These are phyloP conservation scores for Plutella xylostella DNA, from an alignment of 2,888 invertebrate species.

Conservation along the genomic window DNA sequence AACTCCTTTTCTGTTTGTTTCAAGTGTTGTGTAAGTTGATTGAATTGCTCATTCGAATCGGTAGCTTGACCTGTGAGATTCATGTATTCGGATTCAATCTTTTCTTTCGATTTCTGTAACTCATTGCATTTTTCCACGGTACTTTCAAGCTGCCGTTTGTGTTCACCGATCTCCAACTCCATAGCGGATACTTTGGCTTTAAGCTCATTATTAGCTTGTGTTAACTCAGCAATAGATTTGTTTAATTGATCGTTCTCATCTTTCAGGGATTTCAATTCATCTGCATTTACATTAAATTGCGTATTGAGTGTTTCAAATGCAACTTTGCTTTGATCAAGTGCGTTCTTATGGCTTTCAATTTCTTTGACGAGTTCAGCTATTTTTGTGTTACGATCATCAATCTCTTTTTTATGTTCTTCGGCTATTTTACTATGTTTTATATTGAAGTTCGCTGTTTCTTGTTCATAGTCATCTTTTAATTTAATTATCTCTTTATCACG, in stretches of 20 bases:
- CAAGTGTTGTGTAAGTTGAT: slow-evolving; percentile 65
- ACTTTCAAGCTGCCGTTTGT: slow-evolving; percentile 66
- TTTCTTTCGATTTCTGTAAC: slow-evolving; percentile 66
- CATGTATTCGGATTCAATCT: slow-evolving; percentile 70
- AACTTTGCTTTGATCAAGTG: slow-evolving; percentile 53
- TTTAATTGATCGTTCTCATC: slow-evolving; percentile 55
- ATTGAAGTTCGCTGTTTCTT: slow-evolving; percentile 57
- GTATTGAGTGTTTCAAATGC: slow-evolving; percentile 58
- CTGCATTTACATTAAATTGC: slow-evolving; percentile 52
- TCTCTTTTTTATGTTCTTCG: slow-evolving; percentile 62
- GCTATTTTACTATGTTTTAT: slow-evolving; percentile 62
- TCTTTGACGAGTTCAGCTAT: slow-evolving; percentile 61
- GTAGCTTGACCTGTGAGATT: slow-evolving; percentile 69
- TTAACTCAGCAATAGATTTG: slow-evolving; percentile 48
- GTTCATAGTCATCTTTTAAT: slow-evolving; percentile 58
- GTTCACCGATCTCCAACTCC: slow-evolving; percentile 68
- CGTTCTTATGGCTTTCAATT: slow-evolving; percentile 54
- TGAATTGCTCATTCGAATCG: slow-evolving; percentile 71
- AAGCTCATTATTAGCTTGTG: slow-evolving; percentile 41
- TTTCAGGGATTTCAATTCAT: slow-evolving; percentile 50
- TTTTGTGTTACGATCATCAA: slow-evolving; percentile 58
- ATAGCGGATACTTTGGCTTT: slow-evolving; percentile 52
- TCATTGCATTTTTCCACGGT: slow-evolving; percentile 69
- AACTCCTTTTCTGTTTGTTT: slow-evolving; percentile 70
- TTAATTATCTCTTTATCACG: slow-evolving; percentile 67